Base-by-base conservation (phyloP, 2,888 invertebrate genomes). In the Drosophila kuntzei region DNA sequence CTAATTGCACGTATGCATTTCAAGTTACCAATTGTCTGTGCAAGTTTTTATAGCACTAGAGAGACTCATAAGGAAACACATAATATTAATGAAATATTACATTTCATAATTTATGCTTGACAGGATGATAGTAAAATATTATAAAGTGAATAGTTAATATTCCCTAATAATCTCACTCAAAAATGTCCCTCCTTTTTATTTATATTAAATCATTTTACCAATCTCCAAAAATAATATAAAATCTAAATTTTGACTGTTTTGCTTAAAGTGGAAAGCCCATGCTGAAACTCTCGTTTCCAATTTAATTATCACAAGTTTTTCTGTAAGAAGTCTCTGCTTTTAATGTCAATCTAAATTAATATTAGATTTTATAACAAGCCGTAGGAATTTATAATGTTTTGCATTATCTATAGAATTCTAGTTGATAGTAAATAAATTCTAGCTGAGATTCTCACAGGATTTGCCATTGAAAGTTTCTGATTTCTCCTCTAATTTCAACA, bases 1-100 rank as follows among this genome's bases (percentile, higher is more conserved):
- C 70, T 65, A 79, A 86, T 84, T 88, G 62, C 37, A 20, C 14
- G 22, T 14, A 34, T 39, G 54, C 50, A 64, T 25, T 63, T 55
- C 43, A 29, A 80, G 73, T 61, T 62, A 44, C 41, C 54, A 47
- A 43, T 67, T 80, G 57, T 60, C 20, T 22, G 32, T 18, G 32
- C 14, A 22, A 14, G 14, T 47, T 49, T 20, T 9, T 44, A 67
- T 67, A 25, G 58, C 44, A 20, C 71, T 44, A 25, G 20, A 12
- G 71, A 66, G 69, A 76, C 29, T 47, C 57, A 83, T 66, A 61
- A 57, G 64, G 54, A 62, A 29, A 20, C 0, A 25, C 0, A 11
- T 29, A 47, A 39, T 61, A 57, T 27, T 32, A 59, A 51, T 49
- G 20, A 36, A 49, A 47, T 58, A 39, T 71, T 18, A 29, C 7